A percentile compares a stretch with the other conserved stretches of the same genome.
phyloP scores from a whole-genome alignment of 2,888 invertebrate genomes.

The Epinotia ramella region DNA sequence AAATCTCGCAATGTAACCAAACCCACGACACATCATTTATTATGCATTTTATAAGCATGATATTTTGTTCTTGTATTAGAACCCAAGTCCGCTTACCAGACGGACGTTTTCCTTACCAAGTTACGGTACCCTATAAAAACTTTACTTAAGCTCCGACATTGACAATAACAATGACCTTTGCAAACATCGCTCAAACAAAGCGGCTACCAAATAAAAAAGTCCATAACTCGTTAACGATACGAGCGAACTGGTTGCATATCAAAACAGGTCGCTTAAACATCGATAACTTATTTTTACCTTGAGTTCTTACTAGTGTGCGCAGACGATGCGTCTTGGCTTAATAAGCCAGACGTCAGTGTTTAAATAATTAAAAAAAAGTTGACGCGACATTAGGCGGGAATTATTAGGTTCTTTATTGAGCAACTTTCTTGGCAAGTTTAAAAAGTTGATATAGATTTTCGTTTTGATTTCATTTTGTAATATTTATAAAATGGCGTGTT shows the following conservation, averaged over 20 bases:
- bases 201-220: slow-evolving; percentile 24
- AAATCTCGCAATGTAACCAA: too few relatives aligned
- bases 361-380: slow-evolving; percentile 12
- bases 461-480: slow-evolving; percentile 16
- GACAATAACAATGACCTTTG: slow-evolving; percentile 35
- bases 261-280: slow-evolving; percentile 34
- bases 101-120: background rate
- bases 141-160: slow-evolving; percentile 16
- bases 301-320: slow-evolving; percentile 8
- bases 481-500: background rate
- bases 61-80: too few relatives aligned
- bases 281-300: slow-evolving; percentile 40
- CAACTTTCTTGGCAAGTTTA: background rate
- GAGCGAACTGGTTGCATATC: slow-evolving; percentile 30
- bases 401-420: slow-evolving; percentile 9
- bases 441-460: slow-evolving; percentile 9
- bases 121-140: background rate
- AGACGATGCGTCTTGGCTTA: slow-evolving; percentile 30
- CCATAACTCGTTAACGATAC: slow-evolving; percentile 6
- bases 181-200: slow-evolving; percentile 23
- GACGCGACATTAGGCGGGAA: background rate
- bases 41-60: too few relatives aligned
- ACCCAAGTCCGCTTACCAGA: too few relatives aligned
- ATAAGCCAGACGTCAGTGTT: background rate
- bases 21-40: too few relatives aligned